Base-by-base conservation (phyloP, 2,797 vertebrate genomes). In the Cirrhinus molitorella region DNA sequence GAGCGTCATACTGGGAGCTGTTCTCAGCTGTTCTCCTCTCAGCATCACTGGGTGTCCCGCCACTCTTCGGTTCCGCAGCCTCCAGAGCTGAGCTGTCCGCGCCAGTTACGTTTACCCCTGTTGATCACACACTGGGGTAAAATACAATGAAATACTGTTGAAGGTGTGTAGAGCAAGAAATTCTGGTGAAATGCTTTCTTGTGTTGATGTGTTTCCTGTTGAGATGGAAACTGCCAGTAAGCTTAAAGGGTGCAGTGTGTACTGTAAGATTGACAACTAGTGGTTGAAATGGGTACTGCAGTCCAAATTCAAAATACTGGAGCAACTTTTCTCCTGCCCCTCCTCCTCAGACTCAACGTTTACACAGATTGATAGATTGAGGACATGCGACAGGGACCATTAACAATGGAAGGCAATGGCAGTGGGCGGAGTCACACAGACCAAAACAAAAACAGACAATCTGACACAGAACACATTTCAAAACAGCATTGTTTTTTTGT, bases 11-110 rank as follows among this genome's bases (percentile, higher is more conserved):
- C 68, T 75, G 78, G 78, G 61, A 85, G 71, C n/a, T n/a, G n/a
- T n/a, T 76, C 61, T 57, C 85, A 68, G 82, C 75, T 82, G 81
- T 51, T 79, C 80, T 78, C 77, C 80, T 77, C 75, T 74, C 70
- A 73, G 78, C 68, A 77, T 84, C 78, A 45, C 78, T 28, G 51
- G 72, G 59, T 70, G 73, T 74, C 81, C 63, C 51, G 49, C 53
- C 49, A 21, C 71, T 43, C 28, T 80, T 71, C 55, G n/a, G 61
- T 67, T 59, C 66, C 57, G 19, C 19, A 47, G 51, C 31, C 65
- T 79, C 51, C 0, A 47, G 71, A 63, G 53, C 61, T 77, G 82
- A 47, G 45, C 63, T 81, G 76, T 80, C 70, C 57, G 37, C 19
- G 11, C 59, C 57, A 37, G 71, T 45, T 73, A 17, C 31, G 5